Evolutionary conservation across 2,888 invertebrate genomes (phyloP).

Genomic region (Unio pictorum): DNA sequence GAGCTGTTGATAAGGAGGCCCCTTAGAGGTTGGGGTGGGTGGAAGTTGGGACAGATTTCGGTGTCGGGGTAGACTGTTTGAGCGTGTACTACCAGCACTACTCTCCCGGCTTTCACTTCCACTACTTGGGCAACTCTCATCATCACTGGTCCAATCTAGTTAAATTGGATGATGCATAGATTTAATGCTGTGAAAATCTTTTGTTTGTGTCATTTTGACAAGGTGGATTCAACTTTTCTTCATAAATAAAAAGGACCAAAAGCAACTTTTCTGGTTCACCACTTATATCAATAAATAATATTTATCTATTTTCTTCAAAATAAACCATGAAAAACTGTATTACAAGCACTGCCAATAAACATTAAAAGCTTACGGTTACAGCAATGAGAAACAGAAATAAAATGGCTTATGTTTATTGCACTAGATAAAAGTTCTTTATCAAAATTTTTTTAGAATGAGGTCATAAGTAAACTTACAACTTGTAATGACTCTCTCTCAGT

Average conservation of each 20-base stretch:
- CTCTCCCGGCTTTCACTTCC: conserved; percentile 65
- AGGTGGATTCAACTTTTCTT: background rate
- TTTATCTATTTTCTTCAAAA: no score
- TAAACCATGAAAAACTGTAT: no score
- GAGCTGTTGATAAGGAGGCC: conserved; percentile 38
- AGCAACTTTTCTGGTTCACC: no score
- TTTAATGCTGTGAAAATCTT: conserved; percentile 4
- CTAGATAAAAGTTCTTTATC: no score
- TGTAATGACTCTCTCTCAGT: no score
- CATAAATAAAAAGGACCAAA: background rate
- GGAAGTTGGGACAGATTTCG: conserved; percentile 35
- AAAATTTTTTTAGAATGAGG: no score
- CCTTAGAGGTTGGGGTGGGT: conserved; percentile 37
- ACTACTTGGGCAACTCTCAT: conserved; percentile 62
- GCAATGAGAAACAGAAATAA: no score
- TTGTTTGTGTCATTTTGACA: conserved; percentile 16
- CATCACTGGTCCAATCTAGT: conserved; percentile 62
- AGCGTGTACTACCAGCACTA: conserved; percentile 60
- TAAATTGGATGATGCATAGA: conserved; percentile 1
- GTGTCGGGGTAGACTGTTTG: conserved; percentile 30
- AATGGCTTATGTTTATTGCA: no score
- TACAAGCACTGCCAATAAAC: no score
- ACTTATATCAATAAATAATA: no score
- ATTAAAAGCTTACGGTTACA: no score
- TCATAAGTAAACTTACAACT: no score